These are phyloP conservation scores for Sanderia malayensis DNA, from an alignment of 30 jellyfish, hydroid and myxozoan species.

Conservation along the genomic window DNA sequence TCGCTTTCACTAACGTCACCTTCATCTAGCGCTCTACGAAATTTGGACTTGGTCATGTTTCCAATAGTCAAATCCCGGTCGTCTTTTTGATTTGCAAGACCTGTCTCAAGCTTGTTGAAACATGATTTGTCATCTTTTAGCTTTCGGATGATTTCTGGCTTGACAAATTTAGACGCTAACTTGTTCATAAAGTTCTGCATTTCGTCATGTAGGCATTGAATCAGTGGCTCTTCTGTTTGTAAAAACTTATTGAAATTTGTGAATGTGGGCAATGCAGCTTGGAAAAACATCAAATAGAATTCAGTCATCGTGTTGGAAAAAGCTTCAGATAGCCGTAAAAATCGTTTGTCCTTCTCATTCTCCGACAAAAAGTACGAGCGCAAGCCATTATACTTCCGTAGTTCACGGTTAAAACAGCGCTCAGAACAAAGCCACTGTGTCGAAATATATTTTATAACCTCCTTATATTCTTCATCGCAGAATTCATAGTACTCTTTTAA, in stretches of 20 bases:
- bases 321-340: constrained; percentile 54
- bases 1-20: constrained; percentile 25
- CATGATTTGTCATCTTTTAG: constrained; percentile 29
- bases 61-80: constrained; percentile 62
- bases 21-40: constrained; percentile 40
- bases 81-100: constrained; percentile 47
- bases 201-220: constrained; percentile 32
- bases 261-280: constrained; percentile 53
- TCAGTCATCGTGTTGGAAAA: constrained; percentile 50
- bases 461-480: constrained; percentile 56
- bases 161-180: constrained; percentile 30
- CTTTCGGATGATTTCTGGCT: constrained; percentile 54
- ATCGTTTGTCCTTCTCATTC: constrained; percentile 30
- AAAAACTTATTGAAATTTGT: constrained; percentile 57
- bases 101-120: constrained; percentile 37
- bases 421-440: constrained; percentile 56
- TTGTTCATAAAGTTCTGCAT: constrained; percentile 57
- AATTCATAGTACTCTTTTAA: constrained; percentile 56
- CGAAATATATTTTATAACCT: constrained; percentile 39
- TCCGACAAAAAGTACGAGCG: constrained; percentile 57
- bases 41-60: constrained; percentile 33
- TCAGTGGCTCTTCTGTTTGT: constrained; percentile 66
- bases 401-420: constrained; percentile 56
- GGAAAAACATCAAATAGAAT: constrained; percentile 44
- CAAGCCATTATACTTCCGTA: constrained; percentile 48